Base-by-base conservation (phyloP, 2,797 vertebrate species). In the Nyctibius grandis region DNA sequence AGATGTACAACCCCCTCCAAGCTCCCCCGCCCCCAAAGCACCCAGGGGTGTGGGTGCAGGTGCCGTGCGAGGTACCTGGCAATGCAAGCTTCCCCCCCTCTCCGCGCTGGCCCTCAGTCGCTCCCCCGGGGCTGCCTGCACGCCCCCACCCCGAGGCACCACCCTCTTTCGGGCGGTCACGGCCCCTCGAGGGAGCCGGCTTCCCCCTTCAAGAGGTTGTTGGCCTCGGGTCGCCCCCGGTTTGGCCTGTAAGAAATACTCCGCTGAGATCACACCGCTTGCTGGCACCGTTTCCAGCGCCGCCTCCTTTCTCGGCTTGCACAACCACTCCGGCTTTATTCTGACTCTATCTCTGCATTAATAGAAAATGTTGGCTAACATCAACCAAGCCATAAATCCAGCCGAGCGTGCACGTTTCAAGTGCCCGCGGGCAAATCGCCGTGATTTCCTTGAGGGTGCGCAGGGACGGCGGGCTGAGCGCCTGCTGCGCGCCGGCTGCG, bases 21-120 rank as follows among this genome's bases (percentile, higher is more conserved):
- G 34, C 57, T 36, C 51, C 15, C 17, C 21, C 10, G 4, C 53
- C 42, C 36, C 29, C 47, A 31, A 42, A 64, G 29, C 64, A 76
- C n/a, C 76, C 88, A 50, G 77, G 84, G 88, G 80, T 73, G 88
- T 91, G 84, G 90, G 80, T 73, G 88, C 91, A 63, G 91, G 72
- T 93, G 84, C 73, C 75, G 19, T 56, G 85, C 36, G n/a, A 77
- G 85, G 26, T 48, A 79, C 77, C 38, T 11, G 78, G 47, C 72
- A 77, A 80, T 73, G 82, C 45, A 67, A 65, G 28, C 65, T 38
- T 31, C 53, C 65, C 50, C 28, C 47, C 53, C 36, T 2, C 33
- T 78, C 73, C 42, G 64, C 25, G n/a, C 69, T 60, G 60, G 25
- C 42, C 28, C n/a, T 44, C 68, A 29, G 45, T 33, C 13, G 2